Percentiles rank a stretch among this genome's conserved stretches.
Evolutionary conservation across 2,113 vertebrate species (phyloP).

Genomic region (Murina feae): DNA sequence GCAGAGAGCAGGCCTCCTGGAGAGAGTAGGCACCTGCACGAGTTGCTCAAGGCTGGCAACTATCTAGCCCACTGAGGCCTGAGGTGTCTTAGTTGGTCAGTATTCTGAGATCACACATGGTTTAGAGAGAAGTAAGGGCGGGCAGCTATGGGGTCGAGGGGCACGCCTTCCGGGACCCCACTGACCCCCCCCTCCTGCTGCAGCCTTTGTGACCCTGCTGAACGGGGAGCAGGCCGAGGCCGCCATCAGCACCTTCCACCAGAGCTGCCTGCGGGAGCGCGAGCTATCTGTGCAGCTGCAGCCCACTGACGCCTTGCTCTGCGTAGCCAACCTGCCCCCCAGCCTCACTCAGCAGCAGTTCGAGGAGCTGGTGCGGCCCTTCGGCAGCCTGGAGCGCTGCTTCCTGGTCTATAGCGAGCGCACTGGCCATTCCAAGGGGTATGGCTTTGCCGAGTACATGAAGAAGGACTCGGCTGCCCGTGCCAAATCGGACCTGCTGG

Average conservation of each 20-base stretch:
- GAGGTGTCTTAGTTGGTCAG: background rate
- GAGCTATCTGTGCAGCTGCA: conserved; percentile 94
- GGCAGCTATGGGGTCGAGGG: fast-evolving
- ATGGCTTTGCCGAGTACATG: conserved; percentile 97
- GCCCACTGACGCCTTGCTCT: conserved; percentile 91
- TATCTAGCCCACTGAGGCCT: fast-evolving
- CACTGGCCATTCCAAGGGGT: conserved; percentile 92
- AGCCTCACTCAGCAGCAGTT: conserved; percentile 92
- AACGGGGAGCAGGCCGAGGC: conserved; percentile 93
- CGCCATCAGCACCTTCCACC: conserved; percentile 89
- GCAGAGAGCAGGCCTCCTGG: background rate
- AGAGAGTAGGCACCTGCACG: background rate
- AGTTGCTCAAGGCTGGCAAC: background rate
- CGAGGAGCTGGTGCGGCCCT: conserved; percentile 93
- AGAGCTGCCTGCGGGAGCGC: conserved; percentile 85
- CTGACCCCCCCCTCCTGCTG: background rate
- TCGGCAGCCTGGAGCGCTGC: conserved; percentile 93
- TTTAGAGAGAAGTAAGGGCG: background rate
- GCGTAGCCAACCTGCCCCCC: conserved; percentile 91
- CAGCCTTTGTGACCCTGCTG: conserved; percentile 88
- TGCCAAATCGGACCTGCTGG: conserved; percentile 92
- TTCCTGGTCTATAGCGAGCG: conserved; percentile 89
- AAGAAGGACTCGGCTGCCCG: conserved; percentile 94
- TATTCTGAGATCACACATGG: background rate
- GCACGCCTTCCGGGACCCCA: fast-evolving